Evolutionary conservation across 2,888 invertebrate genomes (phyloP).

Genomic region (Drosophila phalerata): DNA sequence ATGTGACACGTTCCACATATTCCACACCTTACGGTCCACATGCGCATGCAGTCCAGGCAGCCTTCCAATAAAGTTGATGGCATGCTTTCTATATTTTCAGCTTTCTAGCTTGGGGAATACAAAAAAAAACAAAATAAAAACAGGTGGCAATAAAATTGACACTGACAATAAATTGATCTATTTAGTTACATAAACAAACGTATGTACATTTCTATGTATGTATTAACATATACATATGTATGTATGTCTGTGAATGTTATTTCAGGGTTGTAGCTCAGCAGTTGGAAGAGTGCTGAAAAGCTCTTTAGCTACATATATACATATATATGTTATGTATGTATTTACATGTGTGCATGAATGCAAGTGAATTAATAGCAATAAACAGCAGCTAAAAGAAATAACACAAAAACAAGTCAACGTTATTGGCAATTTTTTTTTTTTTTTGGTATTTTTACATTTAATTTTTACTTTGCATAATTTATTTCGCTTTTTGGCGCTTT

Average conservation of each 20-base stretch:
- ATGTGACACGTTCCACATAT: constrained; percentile 5
- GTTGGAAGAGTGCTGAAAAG: background rate
- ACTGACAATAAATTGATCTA: constrained; percentile 32
- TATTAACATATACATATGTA: constrained; percentile 1
- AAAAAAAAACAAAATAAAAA: background rate
- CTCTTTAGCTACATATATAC: constrained; percentile 3
- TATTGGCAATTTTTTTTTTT: constrained; percentile 48
- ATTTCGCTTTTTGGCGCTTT: constrained; percentile 57
- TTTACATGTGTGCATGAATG: background rate
- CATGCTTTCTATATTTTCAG: constrained; percentile 29
- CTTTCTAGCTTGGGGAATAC: constrained; percentile 34
- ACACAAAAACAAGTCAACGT: constrained; percentile 45
- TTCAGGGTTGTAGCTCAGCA: constrained; percentile 17
- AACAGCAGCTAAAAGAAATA: constrained; percentile 22
- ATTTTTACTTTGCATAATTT: constrained; percentile 65
- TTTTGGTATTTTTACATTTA: constrained; percentile 38
- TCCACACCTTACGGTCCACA: background rate
- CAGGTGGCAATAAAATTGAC: constrained; percentile 25
- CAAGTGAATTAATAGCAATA: constrained; percentile 16
- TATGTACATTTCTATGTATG: background rate
- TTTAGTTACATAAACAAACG: background rate
- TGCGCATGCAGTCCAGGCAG: constrained; percentile 13
- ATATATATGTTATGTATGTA: constrained; percentile 1
- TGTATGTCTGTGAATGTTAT: constrained; percentile 8
- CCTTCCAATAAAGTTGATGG: constrained; percentile 24